Evolutionary conservation across 2,797 vertebrate species (phyloP).

Genomic region (Coregonus suidteri): DNA sequence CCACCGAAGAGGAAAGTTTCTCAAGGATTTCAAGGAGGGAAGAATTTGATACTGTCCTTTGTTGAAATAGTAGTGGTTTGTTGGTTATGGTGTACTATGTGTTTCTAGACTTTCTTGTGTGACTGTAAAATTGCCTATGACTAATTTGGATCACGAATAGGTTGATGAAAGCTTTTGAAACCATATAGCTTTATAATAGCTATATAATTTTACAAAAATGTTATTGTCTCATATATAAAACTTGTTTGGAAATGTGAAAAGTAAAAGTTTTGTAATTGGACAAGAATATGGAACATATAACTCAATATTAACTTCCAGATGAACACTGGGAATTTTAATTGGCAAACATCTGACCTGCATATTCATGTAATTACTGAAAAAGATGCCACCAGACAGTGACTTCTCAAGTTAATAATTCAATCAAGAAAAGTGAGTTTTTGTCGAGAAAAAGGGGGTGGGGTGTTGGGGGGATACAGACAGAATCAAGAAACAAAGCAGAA

Average conservation of each 20-base stretch:
- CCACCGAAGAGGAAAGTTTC: background rate
- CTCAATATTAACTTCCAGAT: background rate
- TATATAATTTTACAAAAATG: background rate
- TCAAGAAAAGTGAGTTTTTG: background rate
- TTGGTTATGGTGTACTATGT: background rate
- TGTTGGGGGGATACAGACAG: background rate
- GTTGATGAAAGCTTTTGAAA: background rate
- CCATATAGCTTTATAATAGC: background rate
- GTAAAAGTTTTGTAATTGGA: background rate
- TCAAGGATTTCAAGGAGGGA: background rate
- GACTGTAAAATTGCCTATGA: background rate
- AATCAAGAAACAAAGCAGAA: slow-evolving; percentile 36
- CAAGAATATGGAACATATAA: slow-evolving; percentile 4
- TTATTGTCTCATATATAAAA: background rate
- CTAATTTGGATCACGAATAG: background rate
- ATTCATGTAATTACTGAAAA: slow-evolving; percentile 16
- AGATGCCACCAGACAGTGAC: slow-evolving; percentile 2
- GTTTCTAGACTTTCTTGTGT: background rate
- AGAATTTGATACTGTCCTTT: background rate
- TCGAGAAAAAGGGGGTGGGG: no score
- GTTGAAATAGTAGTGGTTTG: background rate
- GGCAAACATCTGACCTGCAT: slow-evolving; percentile 8
- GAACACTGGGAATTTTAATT: slow-evolving; percentile 16
- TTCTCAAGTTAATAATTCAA: slow-evolving; percentile 9
- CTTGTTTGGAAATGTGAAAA: no score